phyloP scores from a whole-genome alignment of 1,140 invertebrate species.

The Dendrolimus kikuchii region DNA sequence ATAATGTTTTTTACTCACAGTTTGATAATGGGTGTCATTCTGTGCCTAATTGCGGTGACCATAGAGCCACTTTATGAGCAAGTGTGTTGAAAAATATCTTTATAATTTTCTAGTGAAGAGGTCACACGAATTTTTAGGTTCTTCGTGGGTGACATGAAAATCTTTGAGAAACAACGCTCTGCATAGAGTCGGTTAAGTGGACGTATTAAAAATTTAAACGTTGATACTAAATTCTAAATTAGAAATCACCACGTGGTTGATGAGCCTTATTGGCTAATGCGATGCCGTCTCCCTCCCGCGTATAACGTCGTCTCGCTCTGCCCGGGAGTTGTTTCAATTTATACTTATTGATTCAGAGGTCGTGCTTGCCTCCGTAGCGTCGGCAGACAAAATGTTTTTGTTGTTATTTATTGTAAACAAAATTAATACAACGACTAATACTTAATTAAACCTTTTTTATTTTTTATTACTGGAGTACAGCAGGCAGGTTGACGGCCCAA shows the following conservation, averaged over 20 bases:
- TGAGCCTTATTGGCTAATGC: background rate
- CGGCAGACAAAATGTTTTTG: slow-evolving; percentile 17
- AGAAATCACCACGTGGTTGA: background rate
- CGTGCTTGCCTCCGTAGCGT: slow-evolving; percentile 27
- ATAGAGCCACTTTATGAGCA: too few relatives aligned
- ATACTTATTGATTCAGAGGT: slow-evolving; percentile 57
- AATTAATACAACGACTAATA: background rate
- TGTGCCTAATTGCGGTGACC: too few relatives aligned
- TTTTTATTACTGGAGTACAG: background rate
- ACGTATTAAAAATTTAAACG: background rate
- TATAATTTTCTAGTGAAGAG: too few relatives aligned
- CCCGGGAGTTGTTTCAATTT: slow-evolving; percentile 45
- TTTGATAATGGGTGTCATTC: too few relatives aligned
- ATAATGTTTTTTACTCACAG: too few relatives aligned
- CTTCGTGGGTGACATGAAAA: too few relatives aligned
- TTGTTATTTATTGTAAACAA: slow-evolving; percentile 1
- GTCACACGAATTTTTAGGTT: too few relatives aligned
- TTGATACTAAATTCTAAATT: background rate
- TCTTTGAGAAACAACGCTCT: too few relatives aligned
- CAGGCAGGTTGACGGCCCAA: too few relatives aligned
- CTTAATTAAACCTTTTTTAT: background rate
- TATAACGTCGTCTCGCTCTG: slow-evolving; percentile 18
- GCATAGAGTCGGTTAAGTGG: too few relatives aligned
- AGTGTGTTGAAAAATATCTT: too few relatives aligned
- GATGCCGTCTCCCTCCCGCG: slow-evolving; percentile 22